Evolutionary conservation across 2,888 invertebrate genomes (phyloP), one percentile per base, ranked within the genome.

Genomic region (Lepeophtheirus nordmannii): DNA sequence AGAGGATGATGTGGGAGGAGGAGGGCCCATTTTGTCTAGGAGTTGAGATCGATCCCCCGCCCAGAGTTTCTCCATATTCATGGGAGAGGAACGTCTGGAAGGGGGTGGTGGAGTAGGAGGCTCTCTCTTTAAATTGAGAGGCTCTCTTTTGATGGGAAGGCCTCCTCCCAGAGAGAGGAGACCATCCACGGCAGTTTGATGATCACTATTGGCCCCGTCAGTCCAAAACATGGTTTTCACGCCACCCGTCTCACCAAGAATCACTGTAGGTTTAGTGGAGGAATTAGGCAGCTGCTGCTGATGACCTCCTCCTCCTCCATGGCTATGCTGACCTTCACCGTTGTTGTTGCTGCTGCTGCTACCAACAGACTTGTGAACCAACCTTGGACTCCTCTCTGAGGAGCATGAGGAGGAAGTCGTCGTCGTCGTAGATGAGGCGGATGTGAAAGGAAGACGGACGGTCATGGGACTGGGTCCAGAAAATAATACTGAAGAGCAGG

Each of bases 51-150:
- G 81, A 72, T 89, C 89, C 7, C 89, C 89, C 10, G 89, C 89
- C 91, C 91, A 91, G 65, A 91, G 77, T 70, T 88, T 80, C 76
- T 91, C 90, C 91, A 91, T 91, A 74, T 91, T 90, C 68, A 91
- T 80, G 22, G 89, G 86, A 12, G 72, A 70, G 40, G 53, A 68
- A 53, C n/a, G 68, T 67, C 68, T 14, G 59, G 65, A 30, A 68
- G 62, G 39, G 46, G 41, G 7, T 61, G 30, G 10, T 20, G 58
- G 56, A 61, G 41, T 22, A 38, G n/a, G 69, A 41, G 56, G 30
- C 68, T 65, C 41, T 67, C 67, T 56, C 62, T 65, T 12, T 68
- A 67, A 63, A 57, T n/a, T 66, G 68, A 22, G 67, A 46, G 53
- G 69, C 64, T 17, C 68, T 69, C 56, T 69, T 68, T 10, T 68